Percentiles rank a stretch among this genome's conserved stretches.
Evolutionary conservation across 2,888 invertebrate genomes (phyloP).

Genomic region (Pseudococcus jackbeardsleyi): DNA sequence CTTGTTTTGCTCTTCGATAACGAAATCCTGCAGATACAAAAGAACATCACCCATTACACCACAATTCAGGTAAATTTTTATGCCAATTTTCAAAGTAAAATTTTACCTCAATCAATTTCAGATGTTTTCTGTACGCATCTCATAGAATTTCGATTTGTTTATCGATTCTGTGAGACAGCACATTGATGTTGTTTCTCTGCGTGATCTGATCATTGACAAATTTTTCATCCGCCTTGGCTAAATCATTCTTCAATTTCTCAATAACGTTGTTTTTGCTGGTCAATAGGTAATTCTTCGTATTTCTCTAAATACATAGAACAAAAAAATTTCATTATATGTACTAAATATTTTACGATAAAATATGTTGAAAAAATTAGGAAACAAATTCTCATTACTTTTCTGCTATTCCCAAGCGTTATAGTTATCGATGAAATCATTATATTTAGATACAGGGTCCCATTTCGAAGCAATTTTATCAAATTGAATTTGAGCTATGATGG

Average conservation of each 20-base stretch:
- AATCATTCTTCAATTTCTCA: conserved; percentile 77
- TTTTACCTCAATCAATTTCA: conserved; percentile 77
- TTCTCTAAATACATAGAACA: conserved; percentile 68
- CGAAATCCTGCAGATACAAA: conserved; percentile 72
- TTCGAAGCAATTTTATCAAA: conserved; percentile 79
- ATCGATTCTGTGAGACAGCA: conserved; percentile 86
- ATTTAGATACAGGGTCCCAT: conserved; percentile 77
- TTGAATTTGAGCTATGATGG: conserved; percentile 75
- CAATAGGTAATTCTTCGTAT: conserved; percentile 78
- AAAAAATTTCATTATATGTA: background rate
- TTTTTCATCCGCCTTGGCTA: conserved; percentile 80
- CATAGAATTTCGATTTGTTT: conserved; percentile 82
- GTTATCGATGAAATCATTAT: conserved; percentile 83
- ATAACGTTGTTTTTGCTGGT: conserved; percentile 81
- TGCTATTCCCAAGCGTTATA: conserved; percentile 79
- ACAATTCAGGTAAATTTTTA: background rate
- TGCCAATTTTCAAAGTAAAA: background rate
- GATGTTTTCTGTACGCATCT: conserved; percentile 81
- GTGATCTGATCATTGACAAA: conserved; percentile 76
- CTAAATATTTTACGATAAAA: too few species aligned
- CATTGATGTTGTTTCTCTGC: conserved; percentile 85
- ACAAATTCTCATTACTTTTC: conserved; percentile 71
- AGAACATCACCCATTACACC: conserved; percentile 48
- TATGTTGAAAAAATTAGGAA: background rate
- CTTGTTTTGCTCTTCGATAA: conserved; percentile 77